Evolutionary conservation across 2,113 vertebrate species (phyloP).

Genomic region (Microcebus murinus): DNA sequence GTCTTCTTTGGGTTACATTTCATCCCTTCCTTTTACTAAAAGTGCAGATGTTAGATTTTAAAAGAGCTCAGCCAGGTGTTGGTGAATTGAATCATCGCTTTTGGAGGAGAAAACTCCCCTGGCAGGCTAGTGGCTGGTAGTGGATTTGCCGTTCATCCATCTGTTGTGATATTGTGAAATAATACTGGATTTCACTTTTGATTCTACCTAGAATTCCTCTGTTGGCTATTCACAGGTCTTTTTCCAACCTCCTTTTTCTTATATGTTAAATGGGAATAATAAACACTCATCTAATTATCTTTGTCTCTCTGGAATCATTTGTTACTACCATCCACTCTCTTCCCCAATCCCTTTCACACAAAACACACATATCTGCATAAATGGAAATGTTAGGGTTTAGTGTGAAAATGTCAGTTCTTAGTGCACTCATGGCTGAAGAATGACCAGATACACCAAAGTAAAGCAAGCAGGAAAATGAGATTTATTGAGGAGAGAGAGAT

Average conservation of each 20-base stretch:
- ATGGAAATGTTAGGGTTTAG: not conserved
- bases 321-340: not conserved
- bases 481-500: too few relatives aligned
- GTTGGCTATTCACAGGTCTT: not conserved
- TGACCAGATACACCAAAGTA: too few relatives aligned
- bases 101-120: not conserved
- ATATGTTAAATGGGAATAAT: not conserved
- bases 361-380: not conserved
- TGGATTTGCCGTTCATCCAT: not conserved
- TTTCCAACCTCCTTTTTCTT: not conserved
- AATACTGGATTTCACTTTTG: not conserved
- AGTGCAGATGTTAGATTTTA: not conserved
- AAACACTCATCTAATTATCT: not conserved
- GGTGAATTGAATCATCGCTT: not conserved
- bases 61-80: not conserved
- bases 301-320: not conserved
- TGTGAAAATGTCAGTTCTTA: too few relatives aligned
- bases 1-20: not conserved
- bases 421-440: too few relatives aligned
- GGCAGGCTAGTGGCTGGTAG: not conserved
- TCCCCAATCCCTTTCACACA: not conserved
- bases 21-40: not conserved
- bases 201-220: not conserved
- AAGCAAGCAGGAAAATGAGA: too few relatives aligned
- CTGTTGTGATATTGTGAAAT: not conserved